Percentiles rank a stretch among this genome's conserved stretches.
Evolutionary conservation across 2,113 vertebrate genomes (phyloP).

Genomic region (Anolis carolinensis): DNA sequence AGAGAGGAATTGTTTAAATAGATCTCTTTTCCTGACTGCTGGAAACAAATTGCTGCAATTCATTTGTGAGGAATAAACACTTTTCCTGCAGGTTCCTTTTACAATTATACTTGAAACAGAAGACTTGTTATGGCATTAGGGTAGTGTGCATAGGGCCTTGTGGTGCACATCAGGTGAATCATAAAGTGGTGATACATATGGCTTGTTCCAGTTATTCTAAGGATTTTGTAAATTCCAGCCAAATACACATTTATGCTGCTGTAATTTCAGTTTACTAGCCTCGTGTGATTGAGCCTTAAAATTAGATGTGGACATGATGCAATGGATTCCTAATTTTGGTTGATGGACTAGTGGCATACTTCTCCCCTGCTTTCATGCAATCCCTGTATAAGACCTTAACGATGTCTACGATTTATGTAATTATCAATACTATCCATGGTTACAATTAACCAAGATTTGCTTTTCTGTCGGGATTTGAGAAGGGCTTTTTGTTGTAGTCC

Average conservation of each 20-base stretch:
- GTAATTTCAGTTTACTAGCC: too few species aligned
- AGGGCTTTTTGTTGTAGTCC: too few species aligned
- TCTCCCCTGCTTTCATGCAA: neutral
- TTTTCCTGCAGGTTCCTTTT: neutral
- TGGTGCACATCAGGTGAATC: neutral
- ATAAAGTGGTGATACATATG: neutral
- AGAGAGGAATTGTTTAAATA: slow-evolving; percentile 36
- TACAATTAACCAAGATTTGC: neutral
- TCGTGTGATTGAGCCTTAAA: too few species aligned
- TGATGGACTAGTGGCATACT: too few species aligned
- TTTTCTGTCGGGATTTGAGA: neutral
- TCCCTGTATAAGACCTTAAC: neutral
- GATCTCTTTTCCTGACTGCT: neutral
- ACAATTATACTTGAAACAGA: slow-evolving; percentile 18
- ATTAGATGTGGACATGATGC: neutral
- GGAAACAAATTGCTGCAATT: slow-evolving; percentile 34
- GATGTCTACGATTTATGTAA: neutral
- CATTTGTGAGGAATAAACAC: slow-evolving; percentile 37
- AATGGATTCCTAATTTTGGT: neutral
- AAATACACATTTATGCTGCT: too few species aligned
- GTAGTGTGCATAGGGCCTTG: neutral
- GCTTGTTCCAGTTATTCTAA: neutral
- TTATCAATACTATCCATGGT: neutral
- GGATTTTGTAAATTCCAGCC: too few species aligned
- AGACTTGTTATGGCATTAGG: slow-evolving; percentile 17